Evolutionary conservation across 2,888 invertebrate genomes (phyloP).

Genomic region (Cryptocheilus praepositus): DNA sequence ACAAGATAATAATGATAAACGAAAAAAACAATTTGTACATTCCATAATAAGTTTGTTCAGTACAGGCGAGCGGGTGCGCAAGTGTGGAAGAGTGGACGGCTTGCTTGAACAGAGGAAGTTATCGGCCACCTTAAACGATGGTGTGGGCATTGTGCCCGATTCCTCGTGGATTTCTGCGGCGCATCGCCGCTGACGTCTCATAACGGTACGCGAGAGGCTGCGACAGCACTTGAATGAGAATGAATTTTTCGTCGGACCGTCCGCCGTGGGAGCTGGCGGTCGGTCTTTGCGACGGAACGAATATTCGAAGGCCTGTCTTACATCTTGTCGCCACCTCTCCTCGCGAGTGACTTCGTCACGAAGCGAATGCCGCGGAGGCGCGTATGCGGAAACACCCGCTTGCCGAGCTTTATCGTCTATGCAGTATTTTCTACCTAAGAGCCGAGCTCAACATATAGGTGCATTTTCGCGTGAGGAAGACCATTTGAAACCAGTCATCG

Average conservation of each 20-base stretch:
- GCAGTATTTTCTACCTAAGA: constrained; percentile 64
- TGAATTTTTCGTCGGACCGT: constrained; percentile 7
- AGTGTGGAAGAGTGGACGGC: too few relatives aligned
- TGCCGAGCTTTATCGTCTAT: constrained; percentile 51
- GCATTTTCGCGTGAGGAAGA: constrained; percentile 52
- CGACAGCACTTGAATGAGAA: constrained; percentile 13
- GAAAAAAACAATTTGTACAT: constrained; percentile 85
- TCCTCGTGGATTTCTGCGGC: constrained; percentile 8
- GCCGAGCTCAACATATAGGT: constrained; percentile 60
- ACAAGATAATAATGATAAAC: constrained; percentile 41
- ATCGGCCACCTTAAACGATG: constrained; percentile 1
- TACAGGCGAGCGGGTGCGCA: constrained; percentile 56
- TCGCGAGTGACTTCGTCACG: constrained; percentile 15
- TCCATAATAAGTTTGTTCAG: constrained; percentile 84
- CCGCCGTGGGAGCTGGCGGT: constrained; percentile 50
- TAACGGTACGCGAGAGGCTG: not conserved
- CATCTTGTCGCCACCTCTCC: constrained; percentile 25
- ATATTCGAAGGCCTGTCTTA: constrained; percentile 15
- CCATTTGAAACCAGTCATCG: not conserved
- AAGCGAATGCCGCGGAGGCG: constrained; percentile 4
- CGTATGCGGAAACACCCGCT: constrained; percentile 44
- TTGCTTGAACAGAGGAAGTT: not conserved
- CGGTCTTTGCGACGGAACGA: constrained; percentile 12
- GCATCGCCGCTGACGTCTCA: constrained; percentile 8
- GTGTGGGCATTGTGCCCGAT: constrained; percentile 10